Conservation (phyloP, 2,888 invertebrate species). For the Carpatolechia fugitivella region DNA sequence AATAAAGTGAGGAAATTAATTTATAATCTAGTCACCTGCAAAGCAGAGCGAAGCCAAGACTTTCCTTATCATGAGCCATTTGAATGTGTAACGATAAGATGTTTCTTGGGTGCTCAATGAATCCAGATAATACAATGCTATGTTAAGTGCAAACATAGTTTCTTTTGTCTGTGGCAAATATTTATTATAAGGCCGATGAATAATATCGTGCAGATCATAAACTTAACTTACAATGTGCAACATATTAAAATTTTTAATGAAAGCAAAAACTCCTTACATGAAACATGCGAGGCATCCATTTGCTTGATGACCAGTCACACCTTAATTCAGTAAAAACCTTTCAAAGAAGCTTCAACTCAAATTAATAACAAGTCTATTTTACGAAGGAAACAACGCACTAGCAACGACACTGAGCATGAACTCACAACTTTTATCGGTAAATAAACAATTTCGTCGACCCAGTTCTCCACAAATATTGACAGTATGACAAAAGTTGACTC, state of each 20-base stretch:
- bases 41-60: too few species aligned
- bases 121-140: too few species aligned
- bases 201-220: too few species aligned
- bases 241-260: conserved; percentile 4
- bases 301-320: conserved; percentile 15
- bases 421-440: conserved; percentile 24
- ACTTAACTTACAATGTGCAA: too few species aligned
- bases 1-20: too few species aligned
- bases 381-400: conserved; percentile 17
- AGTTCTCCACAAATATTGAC: conserved; percentile 53
- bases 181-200: too few species aligned
- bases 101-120: too few species aligned
- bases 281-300: conserved; percentile 40
- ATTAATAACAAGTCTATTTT: conserved; percentile 13
- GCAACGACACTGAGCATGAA: not conserved
- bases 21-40: too few species aligned
- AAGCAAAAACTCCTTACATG: conserved; percentile 45
- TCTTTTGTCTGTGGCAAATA: too few species aligned
- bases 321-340: not conserved
- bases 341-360: conserved; percentile 14
- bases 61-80: too few species aligned
- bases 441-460: conserved; percentile 39
- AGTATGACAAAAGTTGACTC: conserved; percentile 35
- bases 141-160: too few species aligned
- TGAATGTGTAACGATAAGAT: not conserved